Evolutionary conservation across 53 echinoderm and acorn worm genomes (phyloP), one percentile per base, ranked within the genome.

Genomic region (Holothuria leucospilota): DNA sequence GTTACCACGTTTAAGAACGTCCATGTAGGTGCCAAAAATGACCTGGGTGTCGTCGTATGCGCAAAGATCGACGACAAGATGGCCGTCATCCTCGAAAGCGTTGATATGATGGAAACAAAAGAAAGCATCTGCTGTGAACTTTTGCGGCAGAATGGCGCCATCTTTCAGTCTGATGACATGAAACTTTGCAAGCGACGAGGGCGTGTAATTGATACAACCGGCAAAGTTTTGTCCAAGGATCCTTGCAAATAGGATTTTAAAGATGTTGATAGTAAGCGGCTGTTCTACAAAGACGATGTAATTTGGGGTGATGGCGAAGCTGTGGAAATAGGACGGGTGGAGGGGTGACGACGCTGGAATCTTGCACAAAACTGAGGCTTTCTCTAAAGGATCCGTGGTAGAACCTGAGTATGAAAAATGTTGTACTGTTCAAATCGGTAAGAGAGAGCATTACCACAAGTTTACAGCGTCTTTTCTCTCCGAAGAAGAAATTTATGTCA

Each of bases 281-380:
- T n/a, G n/a, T 41, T 95, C 95, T 13, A 95, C 14, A 59, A 95
- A 91, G 67, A 95, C 78, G 68, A 95, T 71, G 85, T 91, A 95
- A 71, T 95, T 93, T 29, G 89, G 74, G 10, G 95, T 91, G 20
- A 95, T 71, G 27, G 84, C n/a, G n/a, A n/a, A n/a, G n/a, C n/a
- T n/a, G n/a, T n/a, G n/a, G n/a, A n/a, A n/a, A n/a, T n/a, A n/a
- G 2, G 93, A 62, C 27, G 95, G 95, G 29, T 74, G 68, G 26
- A 77, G 85, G 7, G 80, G 29, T 14, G 77, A 75, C n/a, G 86
- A 84, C 25, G 89, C 59, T 0, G 92, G 92, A 16, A 95, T 92
- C 14, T 87, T n/a, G n/a, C n/a, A n/a, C n/a, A n/a, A n/a, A n/a
- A n/a, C n/a, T n/a, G n/a, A n/a, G n/a, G n/a, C n/a, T n/a, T n/a